These are phyloP conservation scores for Trichopoda pennipes DNA, from an alignment of 2,888 invertebrate species.

Conservation along the genomic window DNA sequence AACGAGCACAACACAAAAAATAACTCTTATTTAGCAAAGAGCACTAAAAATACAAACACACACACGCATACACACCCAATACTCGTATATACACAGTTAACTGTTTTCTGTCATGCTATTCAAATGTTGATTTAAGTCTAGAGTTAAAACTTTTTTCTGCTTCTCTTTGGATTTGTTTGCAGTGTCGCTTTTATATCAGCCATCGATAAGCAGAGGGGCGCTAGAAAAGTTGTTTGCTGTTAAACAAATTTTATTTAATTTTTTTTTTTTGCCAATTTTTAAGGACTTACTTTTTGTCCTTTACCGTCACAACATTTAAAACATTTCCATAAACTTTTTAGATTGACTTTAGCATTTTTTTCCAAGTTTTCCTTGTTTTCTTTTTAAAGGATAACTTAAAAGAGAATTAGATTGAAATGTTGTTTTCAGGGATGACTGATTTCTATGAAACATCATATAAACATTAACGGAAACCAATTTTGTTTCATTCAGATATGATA, in stretches of 20 bases:
- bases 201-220: constrained; percentile 63
- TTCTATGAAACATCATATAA: constrained; percentile 10
- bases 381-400: constrained; percentile 24
- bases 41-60: constrained; percentile 3
- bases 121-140: constrained; percentile 70
- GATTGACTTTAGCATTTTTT: constrained; percentile 1
- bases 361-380: constrained; percentile 9
- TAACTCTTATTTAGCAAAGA: constrained; percentile 23
- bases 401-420: constrained; percentile 58
- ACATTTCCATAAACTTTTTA: constrained; percentile 13
- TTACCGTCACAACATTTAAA: constrained; percentile 9
- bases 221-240: constrained; percentile 41
- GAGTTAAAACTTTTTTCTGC: constrained; percentile 18
- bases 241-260: background rate
- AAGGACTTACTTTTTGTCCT: constrained; percentile 56
- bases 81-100: constrained; percentile 24
- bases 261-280: constrained; percentile 1
- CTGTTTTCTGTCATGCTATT: constrained; percentile 63
- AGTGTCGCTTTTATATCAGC: constrained; percentile 9
- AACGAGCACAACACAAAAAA: constrained; percentile 9
- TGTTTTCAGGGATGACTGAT: constrained; percentile 52
- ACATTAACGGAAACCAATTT: constrained; percentile 26
- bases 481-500: background rate
- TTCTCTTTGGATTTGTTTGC: background rate
- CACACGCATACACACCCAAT: too few relatives aligned